A percentile compares a stretch with the other conserved stretches of the same genome.
phyloP scores from a whole-genome alignment of 2,113 vertebrate genomes.

The Eubucco bourcierii region DNA sequence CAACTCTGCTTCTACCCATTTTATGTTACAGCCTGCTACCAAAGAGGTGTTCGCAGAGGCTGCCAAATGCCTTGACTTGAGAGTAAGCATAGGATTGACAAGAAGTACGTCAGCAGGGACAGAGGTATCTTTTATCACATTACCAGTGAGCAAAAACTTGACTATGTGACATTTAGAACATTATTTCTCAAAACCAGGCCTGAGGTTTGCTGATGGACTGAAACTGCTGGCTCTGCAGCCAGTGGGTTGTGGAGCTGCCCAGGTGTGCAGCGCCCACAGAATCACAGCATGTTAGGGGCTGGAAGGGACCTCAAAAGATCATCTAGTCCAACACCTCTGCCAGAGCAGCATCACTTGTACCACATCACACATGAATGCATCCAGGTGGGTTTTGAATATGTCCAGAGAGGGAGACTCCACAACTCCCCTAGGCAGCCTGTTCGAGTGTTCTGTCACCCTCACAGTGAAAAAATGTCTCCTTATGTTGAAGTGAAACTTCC shows the following conservation, averaged over 20 bases:
- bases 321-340: no score
- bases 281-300: no score
- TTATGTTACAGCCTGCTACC: not conserved
- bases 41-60: not conserved
- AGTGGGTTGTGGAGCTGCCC: fast-evolving
- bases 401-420: no score
- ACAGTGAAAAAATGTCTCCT: no score
- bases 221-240: not conserved
- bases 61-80: fast-evolving
- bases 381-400: no score
- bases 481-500: no score
- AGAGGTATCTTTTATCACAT: not conserved
- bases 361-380: no score
- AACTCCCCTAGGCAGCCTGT: no score
- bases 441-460: no score
- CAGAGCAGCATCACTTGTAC: no score
- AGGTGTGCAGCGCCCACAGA: not conserved
- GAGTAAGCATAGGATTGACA: not conserved
- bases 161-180: not conserved
- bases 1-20: fast-evolving
- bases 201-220: not conserved
- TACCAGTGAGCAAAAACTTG: no score
- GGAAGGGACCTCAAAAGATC: no score
- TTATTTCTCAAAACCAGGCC: not conserved
- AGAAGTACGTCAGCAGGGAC: not conserved